Evolutionary conservation across 2,888 invertebrate species (phyloP), one percentile per base, ranked within the genome.

Genomic region (Julus scandinavius): DNA sequence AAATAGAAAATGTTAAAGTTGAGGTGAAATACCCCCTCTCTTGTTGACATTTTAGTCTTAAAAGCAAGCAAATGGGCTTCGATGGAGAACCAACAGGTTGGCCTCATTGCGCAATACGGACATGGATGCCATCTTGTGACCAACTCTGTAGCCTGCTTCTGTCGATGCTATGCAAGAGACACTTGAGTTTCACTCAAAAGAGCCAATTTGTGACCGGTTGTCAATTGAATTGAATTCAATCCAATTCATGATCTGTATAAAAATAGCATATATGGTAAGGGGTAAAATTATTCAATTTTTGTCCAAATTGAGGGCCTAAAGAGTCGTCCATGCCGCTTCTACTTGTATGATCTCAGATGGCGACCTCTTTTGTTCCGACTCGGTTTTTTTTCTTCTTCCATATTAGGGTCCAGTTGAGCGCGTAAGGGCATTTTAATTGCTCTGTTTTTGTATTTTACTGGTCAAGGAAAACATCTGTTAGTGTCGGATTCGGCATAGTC

Each of bases 1-100:
- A 63, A 63, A 63, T 63, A 63, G 63, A 63, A 63, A n/a, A 63
- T 63, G 63, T 63, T 63, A 63, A 63, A 63, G 63, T 63, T 63
- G 63, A 63, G 63, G 63, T 63, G 63, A 63, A 63, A 63, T 63
- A 63, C n/a, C 63, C 58, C 63, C 63, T 54, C 63, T 63, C 63
- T 63, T 63, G 63, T 63, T 63, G 63, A 63, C 63, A 63, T 63
- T 63, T 63, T 63, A 63, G 63, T 63, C 63, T 63, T 63, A 63
- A 63, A 63, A 63, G 63, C 63, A 20, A 63, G 63, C 63, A 63
- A 63, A 63, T 63, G 54, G 54, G 54, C 5, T 54, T 54, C 54
- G 54, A 54, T 54, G 63, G 63, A 63, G n/a, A 63, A 63, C 63
- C 63, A 63, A 63, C 63, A 63, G 63, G 63, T 63, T 63, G 63